phyloP scores from a whole-genome alignment of 2,888 invertebrate species.

The Omphaloscelis lunosa region DNA sequence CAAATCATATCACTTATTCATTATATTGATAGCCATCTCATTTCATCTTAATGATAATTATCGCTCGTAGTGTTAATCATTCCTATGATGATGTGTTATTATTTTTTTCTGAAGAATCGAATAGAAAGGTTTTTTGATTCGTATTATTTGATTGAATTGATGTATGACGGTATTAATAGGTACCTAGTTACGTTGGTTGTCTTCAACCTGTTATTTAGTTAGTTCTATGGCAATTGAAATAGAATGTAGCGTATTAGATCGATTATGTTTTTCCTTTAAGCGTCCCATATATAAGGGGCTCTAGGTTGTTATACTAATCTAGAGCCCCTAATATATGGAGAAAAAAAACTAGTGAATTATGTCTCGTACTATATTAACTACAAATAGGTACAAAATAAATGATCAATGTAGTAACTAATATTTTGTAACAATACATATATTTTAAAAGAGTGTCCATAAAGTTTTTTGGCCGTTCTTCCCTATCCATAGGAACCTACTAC shows the following conservation, averaged over 20 bases:
- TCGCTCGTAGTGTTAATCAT: constrained; percentile 79
- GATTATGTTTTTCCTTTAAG: neutral
- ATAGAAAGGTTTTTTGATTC: constrained; percentile 58
- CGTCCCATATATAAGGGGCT: no score
- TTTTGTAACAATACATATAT: neutral
- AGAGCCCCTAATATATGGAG: neutral
- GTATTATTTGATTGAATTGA: constrained; percentile 62
- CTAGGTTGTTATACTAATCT: no score
- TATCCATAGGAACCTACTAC: no score
- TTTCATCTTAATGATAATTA: constrained; percentile 77
- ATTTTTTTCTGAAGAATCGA: constrained; percentile 68
- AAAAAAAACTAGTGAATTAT: neutral
- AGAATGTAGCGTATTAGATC: neutral
- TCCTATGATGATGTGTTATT: constrained; percentile 75
- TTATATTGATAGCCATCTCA: constrained; percentile 75
- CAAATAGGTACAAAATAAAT: neutral
- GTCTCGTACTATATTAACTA: neutral
- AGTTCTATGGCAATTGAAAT: neutral
- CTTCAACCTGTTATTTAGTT: neutral
- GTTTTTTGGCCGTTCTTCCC: neutral
- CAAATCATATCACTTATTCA: constrained; percentile 69
- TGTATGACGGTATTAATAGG: constrained; percentile 35
- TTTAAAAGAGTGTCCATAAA: neutral
- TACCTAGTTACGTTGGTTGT: constrained; percentile 4
- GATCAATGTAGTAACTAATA: neutral